Conservation (phyloP, 2,113 vertebrate genomes). For the Sylvietta virens region DNA sequence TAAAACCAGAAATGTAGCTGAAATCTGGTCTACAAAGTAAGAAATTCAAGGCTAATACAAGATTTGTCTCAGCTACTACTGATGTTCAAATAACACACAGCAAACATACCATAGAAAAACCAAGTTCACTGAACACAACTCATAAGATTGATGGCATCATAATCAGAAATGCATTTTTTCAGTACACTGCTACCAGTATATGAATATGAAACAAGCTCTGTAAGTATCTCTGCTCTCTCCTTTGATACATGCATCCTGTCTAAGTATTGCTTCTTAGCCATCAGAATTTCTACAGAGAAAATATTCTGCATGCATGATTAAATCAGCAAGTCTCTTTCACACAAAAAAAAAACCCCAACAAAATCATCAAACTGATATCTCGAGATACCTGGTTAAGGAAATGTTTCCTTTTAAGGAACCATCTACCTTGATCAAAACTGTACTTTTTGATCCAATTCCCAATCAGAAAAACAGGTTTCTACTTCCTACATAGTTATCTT, state of each 20-base stretch:
- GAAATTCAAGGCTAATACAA: not conserved
- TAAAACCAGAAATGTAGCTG: not conserved
- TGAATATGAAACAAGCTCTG: not conserved
- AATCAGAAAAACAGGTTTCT: not conserved
- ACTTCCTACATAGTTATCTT: not conserved
- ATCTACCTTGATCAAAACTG: not conserved
- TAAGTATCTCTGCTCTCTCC: not conserved
- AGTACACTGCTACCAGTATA: not conserved
- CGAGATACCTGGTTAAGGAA: not conserved
- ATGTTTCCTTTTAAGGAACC: not conserved
- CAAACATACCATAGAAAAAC: not conserved
- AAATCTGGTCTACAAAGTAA: not conserved
- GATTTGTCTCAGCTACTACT: not conserved
- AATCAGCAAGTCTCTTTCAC: not conserved
- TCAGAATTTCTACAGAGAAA: constrained; percentile 4
- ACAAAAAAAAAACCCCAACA: not conserved
- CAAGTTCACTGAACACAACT: not conserved
- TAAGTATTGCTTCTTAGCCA: not conserved
- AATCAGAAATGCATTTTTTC: constrained; percentile 2
- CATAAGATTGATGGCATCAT: not conserved
- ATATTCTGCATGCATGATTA: not conserved
- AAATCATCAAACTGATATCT: not conserved
- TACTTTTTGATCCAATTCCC: not conserved
- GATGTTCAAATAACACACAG: not conserved
- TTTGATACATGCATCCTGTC: constrained; percentile 5